Evolutionary conservation across 2,113 vertebrate species (phyloP), one percentile per base, ranked within the genome.

Genomic region (Corythaeola cristata): DNA sequence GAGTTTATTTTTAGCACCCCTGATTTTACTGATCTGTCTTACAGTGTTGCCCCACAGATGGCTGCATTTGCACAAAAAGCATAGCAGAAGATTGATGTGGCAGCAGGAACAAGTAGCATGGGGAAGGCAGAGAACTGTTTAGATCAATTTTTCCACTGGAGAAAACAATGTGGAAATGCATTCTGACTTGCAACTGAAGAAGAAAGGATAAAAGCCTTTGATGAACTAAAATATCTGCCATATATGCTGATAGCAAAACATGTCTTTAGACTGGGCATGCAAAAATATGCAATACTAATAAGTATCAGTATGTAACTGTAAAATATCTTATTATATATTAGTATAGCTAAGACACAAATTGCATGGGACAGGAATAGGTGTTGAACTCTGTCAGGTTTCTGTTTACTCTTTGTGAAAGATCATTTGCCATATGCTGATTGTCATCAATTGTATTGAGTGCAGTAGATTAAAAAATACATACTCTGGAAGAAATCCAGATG

Each of bases 1-100:
- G 74, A 85, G 32, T 87, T 91, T 96, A 84, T 95, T 87, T 95
- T 94, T 92, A 94, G 81, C 44, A 60, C 16, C 35, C 30, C 28
- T 79, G 69, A 68, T 87, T 94, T 92, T 85, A 89, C 77, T 60
- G 45, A 72, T 95, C 47, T 59, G 44, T 88, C 33, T 85, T 87
- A 64, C 66, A 76, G 53, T 82, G 50, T 94, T 96, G 93, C 87
- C 95, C 93, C 93, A 89, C 89, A 95, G 87, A 89, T 94, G 77
- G 77, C 62, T 91, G 60, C 87, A 79, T 94, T 88, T 94, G 69
- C 87, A 89, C 81, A 79, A 88, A 92, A 96, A 89, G 24, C 73
- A 47, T 63, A 81, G 69, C 44, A 76, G 69, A 92, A 82, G 88
- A 95, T 82, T 95, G 87, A 93, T 95, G 85, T 85, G 89, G 94